phyloP scores from a whole-genome alignment of 2,797 vertebrate genomes.

The Anableps anableps region DNA sequence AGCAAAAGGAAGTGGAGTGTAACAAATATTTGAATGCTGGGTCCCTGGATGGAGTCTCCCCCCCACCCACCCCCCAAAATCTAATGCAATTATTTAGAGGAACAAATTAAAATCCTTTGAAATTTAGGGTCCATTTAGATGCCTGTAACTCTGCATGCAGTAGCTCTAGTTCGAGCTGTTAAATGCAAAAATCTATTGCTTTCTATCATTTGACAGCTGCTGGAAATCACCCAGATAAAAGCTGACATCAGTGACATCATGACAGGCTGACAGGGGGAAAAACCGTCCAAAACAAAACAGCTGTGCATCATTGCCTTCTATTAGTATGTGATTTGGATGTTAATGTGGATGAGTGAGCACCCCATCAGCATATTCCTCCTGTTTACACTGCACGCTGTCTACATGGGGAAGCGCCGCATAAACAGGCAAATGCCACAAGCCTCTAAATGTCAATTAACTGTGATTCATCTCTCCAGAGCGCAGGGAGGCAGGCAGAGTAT shows the following conservation, averaged over 20 bases:
- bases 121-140: not conserved
- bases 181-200: not conserved
- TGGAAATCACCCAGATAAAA: slow-evolving; percentile 46
- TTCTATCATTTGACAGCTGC: slow-evolving; percentile 38
- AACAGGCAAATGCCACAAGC: slow-evolving; percentile 73
- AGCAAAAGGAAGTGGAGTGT: not conserved
- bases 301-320: slow-evolving; percentile 44
- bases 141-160: not conserved
- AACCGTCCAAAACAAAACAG: slow-evolving; percentile 41
- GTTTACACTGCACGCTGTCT: slow-evolving; percentile 27
- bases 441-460: slow-evolving; percentile 75
- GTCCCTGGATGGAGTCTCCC: not conserved
- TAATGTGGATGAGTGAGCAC: slow-evolving; percentile 47
- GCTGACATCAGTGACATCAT: slow-evolving; percentile 41
- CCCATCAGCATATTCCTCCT: slow-evolving; percentile 52
- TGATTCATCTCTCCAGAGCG: slow-evolving; percentile 67
- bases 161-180: slow-evolving; percentile 11
- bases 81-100: not conserved
- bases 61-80: not conserved
- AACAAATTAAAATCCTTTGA: not conserved
- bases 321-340: slow-evolving; percentile 47
- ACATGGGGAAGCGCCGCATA: slow-evolving; percentile 42
- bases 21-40: not conserved
- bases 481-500: slow-evolving; percentile 35
- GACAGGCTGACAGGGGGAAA: slow-evolving; percentile 23